Conservation (phyloP, 92 coral and sea anemone genomes). For the Virgularia gustaviana region DNA sequence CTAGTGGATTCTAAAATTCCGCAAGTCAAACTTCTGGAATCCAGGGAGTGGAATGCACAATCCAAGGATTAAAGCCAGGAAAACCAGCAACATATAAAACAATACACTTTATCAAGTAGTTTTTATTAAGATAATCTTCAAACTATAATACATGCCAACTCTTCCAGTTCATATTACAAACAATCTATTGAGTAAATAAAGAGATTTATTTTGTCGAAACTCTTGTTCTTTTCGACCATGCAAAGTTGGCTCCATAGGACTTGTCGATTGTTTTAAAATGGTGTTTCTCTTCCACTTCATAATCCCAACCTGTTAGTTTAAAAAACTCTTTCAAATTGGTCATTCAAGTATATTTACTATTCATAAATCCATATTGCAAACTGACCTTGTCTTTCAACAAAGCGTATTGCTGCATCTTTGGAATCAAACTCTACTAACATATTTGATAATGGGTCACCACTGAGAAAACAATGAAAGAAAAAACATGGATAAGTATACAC, state of each 20-base stretch:
- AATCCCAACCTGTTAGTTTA: conserved; percentile 75
- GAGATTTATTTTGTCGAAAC: conserved; percentile 79
- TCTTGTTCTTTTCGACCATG: conserved; percentile 96
- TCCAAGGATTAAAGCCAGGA: too few species aligned
- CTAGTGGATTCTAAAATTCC: too few species aligned
- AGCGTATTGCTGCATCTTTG: conserved; percentile 84
- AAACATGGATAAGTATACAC: too few species aligned
- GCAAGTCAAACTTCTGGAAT: too few species aligned
- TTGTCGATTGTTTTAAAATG: conserved; percentile 55
- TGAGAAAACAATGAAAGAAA: conserved; percentile 28
- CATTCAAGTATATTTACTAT: background rate
- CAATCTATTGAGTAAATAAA: background rate
- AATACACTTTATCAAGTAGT: too few species aligned
- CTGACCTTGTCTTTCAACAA: conserved; percentile 91
- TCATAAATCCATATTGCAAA: too few species aligned
- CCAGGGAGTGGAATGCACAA: too few species aligned
- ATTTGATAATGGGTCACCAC: conserved; percentile 95
- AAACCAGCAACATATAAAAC: too few species aligned
- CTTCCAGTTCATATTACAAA: too few species aligned
- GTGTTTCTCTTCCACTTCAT: conserved; percentile 83
- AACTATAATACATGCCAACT: too few species aligned
- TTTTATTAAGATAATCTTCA: too few species aligned
- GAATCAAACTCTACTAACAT: conserved; percentile 60
- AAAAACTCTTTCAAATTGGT: background rate
- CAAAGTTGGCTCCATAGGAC: conserved; percentile 96